Evolutionary conservation across 2,888 invertebrate species (phyloP).

Genomic region (Drosophila trichaetosa): DNA sequence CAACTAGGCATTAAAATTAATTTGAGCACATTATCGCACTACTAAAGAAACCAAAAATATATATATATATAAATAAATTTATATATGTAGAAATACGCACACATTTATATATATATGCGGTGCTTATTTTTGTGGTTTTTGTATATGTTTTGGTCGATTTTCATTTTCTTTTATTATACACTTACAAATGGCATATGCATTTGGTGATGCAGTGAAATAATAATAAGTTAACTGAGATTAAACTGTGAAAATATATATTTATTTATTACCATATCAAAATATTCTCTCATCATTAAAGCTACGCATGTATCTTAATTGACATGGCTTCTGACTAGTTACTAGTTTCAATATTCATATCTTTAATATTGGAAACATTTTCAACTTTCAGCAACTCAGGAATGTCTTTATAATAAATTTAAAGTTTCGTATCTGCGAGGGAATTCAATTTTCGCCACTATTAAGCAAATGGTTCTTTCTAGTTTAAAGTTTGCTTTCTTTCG

Average conservation of each 20-base stretch:
- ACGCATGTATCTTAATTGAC: not conserved
- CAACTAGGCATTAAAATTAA: slow-evolving; percentile 66
- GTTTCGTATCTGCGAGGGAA: not conserved
- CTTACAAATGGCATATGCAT: not conserved
- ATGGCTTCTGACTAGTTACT: not conserved
- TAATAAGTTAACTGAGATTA: not conserved
- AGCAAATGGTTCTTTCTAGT: not conserved
- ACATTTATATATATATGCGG: not conserved
- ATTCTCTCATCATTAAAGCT: not conserved
- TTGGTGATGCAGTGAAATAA: not conserved
- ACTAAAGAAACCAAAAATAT: slow-evolving; percentile 17
- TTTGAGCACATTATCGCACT: slow-evolving; percentile 57
- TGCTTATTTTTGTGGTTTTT: slow-evolving; percentile 1
- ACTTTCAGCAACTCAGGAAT: not conserved
- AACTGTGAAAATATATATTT: not conserved
- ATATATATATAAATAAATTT: not conserved
- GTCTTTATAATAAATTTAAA: not conserved
- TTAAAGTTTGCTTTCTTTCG: slow-evolving; percentile 4
- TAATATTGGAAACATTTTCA: not conserved
- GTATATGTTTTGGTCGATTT: slow-evolving; percentile 26
- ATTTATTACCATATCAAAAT: not conserved
- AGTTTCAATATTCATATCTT: not conserved
- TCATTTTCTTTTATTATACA: slow-evolving; percentile 4
- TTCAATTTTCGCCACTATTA: not conserved
- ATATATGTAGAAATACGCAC: not conserved